Evolutionary conservation across 2,113 vertebrate genomes (phyloP).

Genomic region (Monopterus albus): DNA sequence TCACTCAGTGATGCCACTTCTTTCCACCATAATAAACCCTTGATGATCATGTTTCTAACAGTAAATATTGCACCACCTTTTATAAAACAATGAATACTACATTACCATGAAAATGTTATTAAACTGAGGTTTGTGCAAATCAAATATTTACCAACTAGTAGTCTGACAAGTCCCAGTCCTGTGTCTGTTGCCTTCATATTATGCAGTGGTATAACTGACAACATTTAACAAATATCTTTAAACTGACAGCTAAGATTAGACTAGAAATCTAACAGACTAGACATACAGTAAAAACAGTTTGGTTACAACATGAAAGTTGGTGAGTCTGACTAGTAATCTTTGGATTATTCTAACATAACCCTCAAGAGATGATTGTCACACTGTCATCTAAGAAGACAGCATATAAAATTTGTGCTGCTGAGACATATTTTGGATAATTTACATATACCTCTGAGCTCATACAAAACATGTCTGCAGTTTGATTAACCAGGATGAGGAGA

Average conservation of each 20-base stretch:
- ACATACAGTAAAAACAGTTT: not conserved
- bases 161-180: constrained; percentile 1
- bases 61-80: constrained; percentile 11
- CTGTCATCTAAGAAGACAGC: not conserved
- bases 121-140: constrained; percentile 20
- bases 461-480: constrained; percentile 7
- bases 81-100: not conserved
- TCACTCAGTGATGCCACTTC: constrained; percentile 10
- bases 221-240: constrained; percentile 7
- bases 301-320: not conserved
- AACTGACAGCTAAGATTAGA: constrained; percentile 4
- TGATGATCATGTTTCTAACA: not conserved
- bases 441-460: not conserved
- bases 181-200: constrained; percentile 32
- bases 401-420: not conserved
- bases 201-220: constrained; percentile 10
- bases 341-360: not conserved
- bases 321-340: not conserved
- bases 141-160: constrained; percentile 27
- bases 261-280: not conserved
- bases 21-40: not conserved
- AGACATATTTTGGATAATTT: not conserved
- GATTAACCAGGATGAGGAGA: constrained; percentile 26
- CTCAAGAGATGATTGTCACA: not conserved
- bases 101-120: not conserved